Conservation (phyloP, 2,888 invertebrate species). For the Cataglyphis livida region DNA sequence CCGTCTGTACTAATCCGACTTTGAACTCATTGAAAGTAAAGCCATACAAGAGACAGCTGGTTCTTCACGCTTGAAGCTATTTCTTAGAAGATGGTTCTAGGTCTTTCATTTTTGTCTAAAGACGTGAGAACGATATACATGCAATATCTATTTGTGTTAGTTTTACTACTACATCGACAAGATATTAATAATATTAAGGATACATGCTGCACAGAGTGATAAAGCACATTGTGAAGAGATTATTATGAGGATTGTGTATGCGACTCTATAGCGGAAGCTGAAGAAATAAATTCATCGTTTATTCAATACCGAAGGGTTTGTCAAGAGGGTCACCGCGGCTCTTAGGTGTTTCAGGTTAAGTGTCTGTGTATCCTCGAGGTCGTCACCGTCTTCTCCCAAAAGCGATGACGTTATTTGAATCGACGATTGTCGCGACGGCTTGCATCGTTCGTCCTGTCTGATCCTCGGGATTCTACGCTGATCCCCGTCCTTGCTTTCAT, state of each 20-base stretch:
- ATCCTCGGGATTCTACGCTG: conserved; percentile 52
- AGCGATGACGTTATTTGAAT: conserved; percentile 87
- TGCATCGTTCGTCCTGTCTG: conserved; percentile 71
- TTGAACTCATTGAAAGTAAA: conserved; percentile 36
- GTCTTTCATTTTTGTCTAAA: not conserved
- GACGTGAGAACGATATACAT: not conserved
- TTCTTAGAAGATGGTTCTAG: not conserved
- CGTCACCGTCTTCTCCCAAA: conserved; percentile 87
- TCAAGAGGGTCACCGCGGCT: conserved; percentile 92
- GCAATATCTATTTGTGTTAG: conserved; percentile 8
- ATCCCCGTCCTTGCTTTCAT: conserved; percentile 53
- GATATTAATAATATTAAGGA: not conserved
- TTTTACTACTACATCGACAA: not conserved
- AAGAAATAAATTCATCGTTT: conserved; percentile 8
- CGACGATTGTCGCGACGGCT: conserved; percentile 88
- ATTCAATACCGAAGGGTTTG: conserved; percentile 91
- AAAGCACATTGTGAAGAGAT: not conserved
- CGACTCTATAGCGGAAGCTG: not conserved
- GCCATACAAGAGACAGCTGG: conserved; percentile 34
- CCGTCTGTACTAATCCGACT: conserved; percentile 45
- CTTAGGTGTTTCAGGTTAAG: conserved; percentile 92
- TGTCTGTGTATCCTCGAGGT: conserved; percentile 88
- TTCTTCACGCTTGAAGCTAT: conserved; percentile 29
- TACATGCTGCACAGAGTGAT: not conserved
- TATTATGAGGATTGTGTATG: not conserved